These are phyloP conservation scores for Aplidium turbinatum DNA, from an alignment of 23 tunicate genomes.

Conservation along the genomic window DNA sequence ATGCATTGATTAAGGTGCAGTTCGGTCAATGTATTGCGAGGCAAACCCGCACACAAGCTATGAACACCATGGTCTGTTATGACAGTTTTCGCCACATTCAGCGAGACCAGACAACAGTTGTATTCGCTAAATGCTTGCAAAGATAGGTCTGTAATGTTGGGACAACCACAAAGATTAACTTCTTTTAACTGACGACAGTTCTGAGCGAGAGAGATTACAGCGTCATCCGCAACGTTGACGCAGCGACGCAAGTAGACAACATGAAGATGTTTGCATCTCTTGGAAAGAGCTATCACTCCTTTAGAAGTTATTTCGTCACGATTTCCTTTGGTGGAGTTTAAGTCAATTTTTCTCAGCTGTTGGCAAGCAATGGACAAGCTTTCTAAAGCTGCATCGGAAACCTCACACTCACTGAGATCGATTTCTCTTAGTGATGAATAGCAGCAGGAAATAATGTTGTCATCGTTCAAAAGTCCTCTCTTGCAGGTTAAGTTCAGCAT, in stretches of 20 bases:
- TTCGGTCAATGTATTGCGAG: slow-evolving; percentile 35
- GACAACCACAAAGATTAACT: slow-evolving; percentile 71
- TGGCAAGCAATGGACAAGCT: slow-evolving; percentile 37
- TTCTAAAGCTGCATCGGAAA: slow-evolving; percentile 35
- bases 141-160: slow-evolving; percentile 44
- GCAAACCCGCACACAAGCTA: slow-evolving; percentile 32
- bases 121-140: slow-evolving; percentile 41
- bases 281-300: slow-evolving; percentile 43
- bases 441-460: slow-evolving; percentile 23
- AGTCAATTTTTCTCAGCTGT: slow-evolving; percentile 57
- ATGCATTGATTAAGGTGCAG: slow-evolving; percentile 62
- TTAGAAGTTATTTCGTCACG: slow-evolving; percentile 30
- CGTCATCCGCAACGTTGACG: slow-evolving; percentile 40
- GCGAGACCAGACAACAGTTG: slow-evolving; percentile 21
- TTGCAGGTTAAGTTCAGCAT: slow-evolving; percentile 46
- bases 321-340: slow-evolving; percentile 59
- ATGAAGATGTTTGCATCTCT: slow-evolving; percentile 47
- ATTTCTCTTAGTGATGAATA: slow-evolving; percentile 31
- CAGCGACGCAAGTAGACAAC: slow-evolving; percentile 63
- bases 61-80: slow-evolving; percentile 70
- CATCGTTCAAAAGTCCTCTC: slow-evolving; percentile 61
- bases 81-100: slow-evolving; percentile 58
- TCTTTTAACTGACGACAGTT: slow-evolving; percentile 44
- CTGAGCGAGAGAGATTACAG: slow-evolving; percentile 35
- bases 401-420: slow-evolving; percentile 59